Evolutionary conservation across 2,888 invertebrate genomes (phyloP).

Genomic region (Drosophila quinaria): DNA sequence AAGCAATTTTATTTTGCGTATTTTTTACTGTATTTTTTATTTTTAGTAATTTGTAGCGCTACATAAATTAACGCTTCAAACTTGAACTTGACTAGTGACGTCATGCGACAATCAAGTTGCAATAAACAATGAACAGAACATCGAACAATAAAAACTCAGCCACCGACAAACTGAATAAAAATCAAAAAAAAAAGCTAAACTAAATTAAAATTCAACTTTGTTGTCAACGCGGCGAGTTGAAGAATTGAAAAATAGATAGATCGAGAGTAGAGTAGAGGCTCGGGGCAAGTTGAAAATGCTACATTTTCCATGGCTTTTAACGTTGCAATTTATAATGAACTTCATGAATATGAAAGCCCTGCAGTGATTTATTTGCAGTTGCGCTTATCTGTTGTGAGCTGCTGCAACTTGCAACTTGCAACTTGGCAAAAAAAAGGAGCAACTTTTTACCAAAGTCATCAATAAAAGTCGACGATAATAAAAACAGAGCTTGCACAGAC

Average conservation of each 20-base stretch:
- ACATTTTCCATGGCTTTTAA: constrained; percentile 42
- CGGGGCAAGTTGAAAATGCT: constrained; percentile 17
- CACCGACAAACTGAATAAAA: constrained; percentile 60
- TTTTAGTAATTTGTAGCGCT: constrained; percentile 54
- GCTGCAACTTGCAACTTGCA: constrained; percentile 37
- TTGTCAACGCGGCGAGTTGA: constrained; percentile 43
- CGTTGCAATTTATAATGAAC: constrained; percentile 41
- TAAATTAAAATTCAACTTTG: constrained; percentile 73
- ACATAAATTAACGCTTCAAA: constrained; percentile 64
- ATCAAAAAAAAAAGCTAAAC: constrained; percentile 22
- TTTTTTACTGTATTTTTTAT: constrained; percentile 18
- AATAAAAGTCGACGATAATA: constrained; percentile 63
- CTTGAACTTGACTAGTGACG: constrained; percentile 77
- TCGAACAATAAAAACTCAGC: constrained; percentile 66
- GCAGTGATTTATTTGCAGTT: constrained; percentile 39
- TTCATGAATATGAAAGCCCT: constrained; percentile 36
- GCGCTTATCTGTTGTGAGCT: constrained; percentile 51
- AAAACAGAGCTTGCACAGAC: constrained; percentile 27
- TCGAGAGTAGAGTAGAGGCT: neutral
- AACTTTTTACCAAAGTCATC: constrained; percentile 68
- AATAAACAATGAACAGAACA: constrained; percentile 70
- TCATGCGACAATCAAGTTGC: constrained; percentile 70
- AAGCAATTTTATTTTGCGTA: constrained; percentile 9
- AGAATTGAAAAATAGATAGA: constrained; percentile 15
- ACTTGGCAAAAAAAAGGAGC: constrained; percentile 13